Conservation (phyloP, 2,888 invertebrate species). For the Hypomecis punctinalis region DNA sequence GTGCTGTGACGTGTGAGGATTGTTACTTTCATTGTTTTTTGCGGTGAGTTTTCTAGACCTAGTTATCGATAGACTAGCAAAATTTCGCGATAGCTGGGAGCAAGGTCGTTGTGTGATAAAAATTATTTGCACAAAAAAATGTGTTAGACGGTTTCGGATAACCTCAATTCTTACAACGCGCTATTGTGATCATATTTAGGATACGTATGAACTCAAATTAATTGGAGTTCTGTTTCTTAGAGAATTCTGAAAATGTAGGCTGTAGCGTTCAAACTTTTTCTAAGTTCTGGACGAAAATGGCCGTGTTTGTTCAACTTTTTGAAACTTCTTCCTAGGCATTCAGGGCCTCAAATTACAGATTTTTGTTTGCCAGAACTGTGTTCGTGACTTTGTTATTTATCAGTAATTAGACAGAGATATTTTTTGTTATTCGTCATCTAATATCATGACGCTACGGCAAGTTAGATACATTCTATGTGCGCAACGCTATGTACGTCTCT, state of each 20-base stretch:
- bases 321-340: conserved; percentile 17
- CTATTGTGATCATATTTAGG: conserved; percentile 54
- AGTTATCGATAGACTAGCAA: conserved; percentile 71
- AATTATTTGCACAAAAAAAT: conserved; percentile 83
- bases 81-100: conserved; percentile 82
- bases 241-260: conserved; percentile 17
- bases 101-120: conserved; percentile 80
- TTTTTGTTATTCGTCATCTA: not conserved
- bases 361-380: conserved; percentile 5
- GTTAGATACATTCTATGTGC: not conserved
- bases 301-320: conserved; percentile 14
- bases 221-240: conserved; percentile 17
- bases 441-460: not conserved
- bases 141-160: conserved; percentile 80
- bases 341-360: conserved; percentile 1
- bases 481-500: not conserved
- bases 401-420: conserved; percentile 4
- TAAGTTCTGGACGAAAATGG: conserved; percentile 11
- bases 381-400: not conserved
- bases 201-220: conserved; percentile 28
- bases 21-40: conserved; percentile 45
- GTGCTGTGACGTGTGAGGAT: conserved; percentile 60
- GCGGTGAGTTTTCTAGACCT: conserved; percentile 54
- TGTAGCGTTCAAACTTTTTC: conserved; percentile 27
- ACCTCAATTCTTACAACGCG: conserved; percentile 80